Evolutionary conservation across 2,113 vertebrate genomes (phyloP), one percentile per base, ranked within the genome.

Genomic region (Cynocephalus volans): DNA sequence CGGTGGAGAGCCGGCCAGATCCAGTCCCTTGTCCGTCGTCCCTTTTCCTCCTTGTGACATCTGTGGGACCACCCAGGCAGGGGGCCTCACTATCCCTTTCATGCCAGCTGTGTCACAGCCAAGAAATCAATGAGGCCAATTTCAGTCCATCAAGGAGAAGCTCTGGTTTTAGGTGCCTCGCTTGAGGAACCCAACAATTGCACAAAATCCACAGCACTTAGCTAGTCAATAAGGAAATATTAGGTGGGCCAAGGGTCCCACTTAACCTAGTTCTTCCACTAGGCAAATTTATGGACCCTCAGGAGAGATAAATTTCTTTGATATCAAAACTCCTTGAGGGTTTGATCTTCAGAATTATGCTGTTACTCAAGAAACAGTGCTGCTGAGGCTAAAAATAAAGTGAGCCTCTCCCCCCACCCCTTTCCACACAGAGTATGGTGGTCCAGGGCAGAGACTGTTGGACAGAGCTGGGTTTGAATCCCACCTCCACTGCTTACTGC

Each of bases 41-140:
- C 45, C 69, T 4, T 6, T 26, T 33, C 19, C 2, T 12, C 50
- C 36, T 5, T 0, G 0, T 50, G 95, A 58, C 0, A 0, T 41
- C 33, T 2, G 24, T 5, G 0, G 15, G 28, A 23, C 33, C 8
- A 0, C 54, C 41, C 12, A 2, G 5, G 3, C 21, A 5, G 14
- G 58, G 17, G 9, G 64, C 72, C 69, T 41, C 14, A 4, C n/a
- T 41, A 33, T 19, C 45, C 52, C 33, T 26, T 48, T 36, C n/a
- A 11, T 3, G 26, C 86, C 80, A 24, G 70, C 17, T 26, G 3
- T 11, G 36, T 50, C 69, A 10, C 14, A 21, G 23, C 45, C 21
- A 14, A 54, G 67, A 64, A 60, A 41, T 5, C 3, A 54, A 28
- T 3, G 0, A 54, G 65, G 12, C 36, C 50, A 7, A 21, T 26